These are phyloP conservation scores for Pocota personata DNA, from an alignment of 2,888 invertebrate genomes.

Conservation along the genomic window DNA sequence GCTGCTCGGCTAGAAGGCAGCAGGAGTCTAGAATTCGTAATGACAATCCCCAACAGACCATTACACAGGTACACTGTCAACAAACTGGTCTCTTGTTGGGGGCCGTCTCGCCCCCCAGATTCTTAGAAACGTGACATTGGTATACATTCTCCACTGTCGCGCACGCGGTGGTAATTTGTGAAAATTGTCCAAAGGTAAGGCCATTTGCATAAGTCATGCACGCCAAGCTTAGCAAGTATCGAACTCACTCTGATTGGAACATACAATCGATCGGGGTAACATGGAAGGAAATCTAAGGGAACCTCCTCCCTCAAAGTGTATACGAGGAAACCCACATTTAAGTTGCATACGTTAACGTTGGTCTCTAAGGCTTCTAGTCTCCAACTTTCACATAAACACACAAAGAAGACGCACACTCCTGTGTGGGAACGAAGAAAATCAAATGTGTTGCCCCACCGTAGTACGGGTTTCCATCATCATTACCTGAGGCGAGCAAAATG, in stretches of 20 bases:
- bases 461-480: conserved; percentile 63
- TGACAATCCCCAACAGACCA: conserved; percentile 47
- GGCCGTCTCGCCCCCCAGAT: conserved; percentile 28
- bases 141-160: conserved; percentile 52
- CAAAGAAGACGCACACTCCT: conserved; percentile 4
- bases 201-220: conserved; percentile 68
- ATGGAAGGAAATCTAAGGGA: conserved; percentile 62
- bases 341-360: conserved; percentile 63
- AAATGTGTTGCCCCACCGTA: conserved; percentile 14
- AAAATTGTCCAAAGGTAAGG: conserved; percentile 66
- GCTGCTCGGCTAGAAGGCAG: conserved; percentile 34
- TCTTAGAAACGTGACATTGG: conserved; percentile 68
- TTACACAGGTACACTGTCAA: conserved; percentile 33
- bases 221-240: conserved; percentile 10
- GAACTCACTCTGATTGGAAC: conserved; percentile 37
- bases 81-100: conserved; percentile 48
- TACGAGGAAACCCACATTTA: conserved; percentile 44
- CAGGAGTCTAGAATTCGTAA: conserved; percentile 64
- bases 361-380: conserved; percentile 56
- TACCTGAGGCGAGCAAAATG: conserved; percentile 60
- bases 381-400: conserved; percentile 59
- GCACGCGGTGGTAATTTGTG: conserved; percentile 68
- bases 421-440: conserved; percentile 61
- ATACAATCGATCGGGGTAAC: conserved; percentile 68
- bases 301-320: conserved; percentile 17